Percentiles rank a stretch among this genome's conserved stretches.
phyloP scores from a whole-genome alignment of 2,888 invertebrate genomes.

The Scaptomyza polygonia region DNA sequence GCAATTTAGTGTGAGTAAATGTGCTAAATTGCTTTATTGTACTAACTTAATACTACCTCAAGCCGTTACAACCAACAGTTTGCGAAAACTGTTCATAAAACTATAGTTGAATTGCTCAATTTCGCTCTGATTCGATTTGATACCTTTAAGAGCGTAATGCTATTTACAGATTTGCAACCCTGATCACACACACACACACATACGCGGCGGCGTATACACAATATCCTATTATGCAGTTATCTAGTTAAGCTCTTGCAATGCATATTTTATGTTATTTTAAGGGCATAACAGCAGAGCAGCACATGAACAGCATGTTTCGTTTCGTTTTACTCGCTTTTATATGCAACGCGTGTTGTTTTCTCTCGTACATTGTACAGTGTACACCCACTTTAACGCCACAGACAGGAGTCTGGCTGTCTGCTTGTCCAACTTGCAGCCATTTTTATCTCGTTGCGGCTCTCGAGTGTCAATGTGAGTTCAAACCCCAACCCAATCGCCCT shows the following conservation, averaged over 20 bases:
- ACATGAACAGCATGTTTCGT: slow-evolving; percentile 7
- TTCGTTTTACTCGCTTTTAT: slow-evolving; percentile 31
- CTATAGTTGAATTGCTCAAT: slow-evolving; percentile 7
- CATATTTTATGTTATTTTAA: slow-evolving; percentile 63
- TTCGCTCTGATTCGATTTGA: slow-evolving; percentile 9
- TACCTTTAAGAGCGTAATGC: slow-evolving; percentile 14
- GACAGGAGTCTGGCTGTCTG: slow-evolving; percentile 13
- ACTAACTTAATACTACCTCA: no score
- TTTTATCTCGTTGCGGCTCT: slow-evolving; percentile 73
- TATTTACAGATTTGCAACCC: slow-evolving; percentile 23
- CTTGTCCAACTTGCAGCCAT: slow-evolving; percentile 46
- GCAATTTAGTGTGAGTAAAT: not conserved
- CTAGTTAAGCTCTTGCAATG: slow-evolving; percentile 58
- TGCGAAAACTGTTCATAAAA: not conserved
- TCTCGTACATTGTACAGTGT: not conserved
- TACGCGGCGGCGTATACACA: slow-evolving; percentile 47
- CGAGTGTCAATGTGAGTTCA: slow-evolving; percentile 66
- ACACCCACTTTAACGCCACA: slow-evolving; percentile 21
- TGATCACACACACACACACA: not conserved
- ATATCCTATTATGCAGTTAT: slow-evolving; percentile 55
- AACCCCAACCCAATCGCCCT: slow-evolving; percentile 2
- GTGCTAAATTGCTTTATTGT: not conserved
- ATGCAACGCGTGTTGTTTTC: slow-evolving; percentile 42
- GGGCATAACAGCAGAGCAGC: slow-evolving; percentile 18
- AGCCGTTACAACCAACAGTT: no score